Conservation (phyloP, 2,797 vertebrate species). For the Pseudomugil tenellus region DNA sequence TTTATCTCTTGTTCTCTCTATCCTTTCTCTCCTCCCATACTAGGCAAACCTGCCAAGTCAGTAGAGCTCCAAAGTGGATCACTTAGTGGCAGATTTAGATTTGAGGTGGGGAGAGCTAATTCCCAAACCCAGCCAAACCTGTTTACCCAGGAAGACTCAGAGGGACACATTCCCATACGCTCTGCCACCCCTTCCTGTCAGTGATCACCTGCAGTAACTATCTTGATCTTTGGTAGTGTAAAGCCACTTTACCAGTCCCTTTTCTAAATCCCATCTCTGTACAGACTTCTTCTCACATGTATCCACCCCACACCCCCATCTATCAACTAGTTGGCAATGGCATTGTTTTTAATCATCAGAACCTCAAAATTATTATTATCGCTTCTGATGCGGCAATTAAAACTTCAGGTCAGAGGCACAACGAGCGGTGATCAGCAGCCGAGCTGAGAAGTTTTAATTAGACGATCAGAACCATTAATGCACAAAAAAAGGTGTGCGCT, state of each 20-base stretch:
- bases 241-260: slow-evolving; percentile 44
- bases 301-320: slow-evolving; percentile 72
- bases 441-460: slow-evolving; percentile 91
- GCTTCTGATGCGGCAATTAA: slow-evolving; percentile 90
- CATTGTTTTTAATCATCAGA: slow-evolving; percentile 92
- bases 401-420: slow-evolving; percentile 90
- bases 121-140: slow-evolving; percentile 63
- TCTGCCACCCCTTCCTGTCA: slow-evolving; percentile 33
- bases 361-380: slow-evolving; percentile 91
- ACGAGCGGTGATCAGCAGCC: slow-evolving; percentile 89
- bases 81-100: slow-evolving; percentile 62
- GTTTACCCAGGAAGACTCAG: slow-evolving; percentile 59
- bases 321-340: slow-evolving; percentile 86
- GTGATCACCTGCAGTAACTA: slow-evolving; percentile 47
- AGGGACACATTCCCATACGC: slow-evolving; percentile 64
- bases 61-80: slow-evolving; percentile 63
- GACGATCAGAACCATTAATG: slow-evolving; percentile 91
- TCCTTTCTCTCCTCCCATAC: slow-evolving; percentile 35
- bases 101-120: slow-evolving; percentile 54
- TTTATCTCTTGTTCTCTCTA: slow-evolving; percentile 31
- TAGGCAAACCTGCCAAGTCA: slow-evolving; percentile 69
- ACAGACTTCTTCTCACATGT: slow-evolving; percentile 71
- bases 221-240: slow-evolving; percentile 25
- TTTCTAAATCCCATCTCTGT: slow-evolving; percentile 62
- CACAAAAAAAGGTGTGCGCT: slow-evolving; percentile 90